Evolutionary conservation across 2,113 vertebrate species (phyloP).

Genomic region (Ahaetulla prasina): DNA sequence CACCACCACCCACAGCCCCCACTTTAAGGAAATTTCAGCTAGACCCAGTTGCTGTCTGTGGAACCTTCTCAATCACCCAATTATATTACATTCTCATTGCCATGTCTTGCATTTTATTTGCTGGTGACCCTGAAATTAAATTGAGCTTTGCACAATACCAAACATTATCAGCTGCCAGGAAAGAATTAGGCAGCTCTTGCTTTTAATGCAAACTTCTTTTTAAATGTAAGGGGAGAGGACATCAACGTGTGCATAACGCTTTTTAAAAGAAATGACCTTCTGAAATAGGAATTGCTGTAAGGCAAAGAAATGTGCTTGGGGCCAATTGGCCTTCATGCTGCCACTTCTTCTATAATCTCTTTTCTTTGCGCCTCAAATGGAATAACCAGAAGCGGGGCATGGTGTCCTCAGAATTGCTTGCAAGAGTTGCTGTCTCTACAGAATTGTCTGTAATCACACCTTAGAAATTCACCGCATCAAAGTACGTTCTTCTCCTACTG

Average conservation of each 20-base stretch:
- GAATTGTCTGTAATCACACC: neutral
- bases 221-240: neutral
- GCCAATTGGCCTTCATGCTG: neutral
- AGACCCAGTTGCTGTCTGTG: neutral
- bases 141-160: neutral
- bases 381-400: neutral
- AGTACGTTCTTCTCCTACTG: neutral
- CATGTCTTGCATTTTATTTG: neutral
- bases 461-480: neutral
- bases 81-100: neutral
- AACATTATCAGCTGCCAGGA: neutral
- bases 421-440: neutral
- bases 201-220: neutral
- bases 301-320: neutral
- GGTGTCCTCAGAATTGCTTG: neutral
- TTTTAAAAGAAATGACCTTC: slow-evolving; percentile 11
- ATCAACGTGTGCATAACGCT: neutral
- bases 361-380: neutral
- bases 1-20: rapidly evolving
- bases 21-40: neutral
- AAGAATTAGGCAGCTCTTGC: neutral
- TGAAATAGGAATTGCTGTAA: neutral
- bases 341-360: neutral
- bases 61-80: neutral
- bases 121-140: neutral